Evolutionary conservation across 2,113 vertebrate genomes (phyloP).

Genomic region (Podilymbus podiceps): DNA sequence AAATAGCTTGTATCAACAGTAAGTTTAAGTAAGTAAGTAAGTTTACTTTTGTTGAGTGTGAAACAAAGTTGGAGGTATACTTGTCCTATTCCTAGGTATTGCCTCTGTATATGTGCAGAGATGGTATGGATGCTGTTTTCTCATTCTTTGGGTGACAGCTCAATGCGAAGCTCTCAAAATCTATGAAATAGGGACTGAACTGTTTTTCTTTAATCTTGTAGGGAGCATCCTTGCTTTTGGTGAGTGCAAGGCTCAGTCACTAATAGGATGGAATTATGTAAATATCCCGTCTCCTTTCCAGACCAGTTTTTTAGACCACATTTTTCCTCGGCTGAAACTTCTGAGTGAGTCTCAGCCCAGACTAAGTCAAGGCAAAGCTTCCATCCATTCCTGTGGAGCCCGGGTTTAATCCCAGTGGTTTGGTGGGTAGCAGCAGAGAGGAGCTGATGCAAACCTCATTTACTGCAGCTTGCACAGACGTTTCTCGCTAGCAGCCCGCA

Average conservation of each 20-base stretch:
- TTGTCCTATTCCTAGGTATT: neutral
- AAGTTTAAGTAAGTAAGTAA: neutral
- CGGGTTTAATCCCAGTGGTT: neutral
- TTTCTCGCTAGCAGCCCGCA: neutral
- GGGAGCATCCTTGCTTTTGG: neutral
- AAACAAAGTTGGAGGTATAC: neutral
- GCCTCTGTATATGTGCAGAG: neutral
- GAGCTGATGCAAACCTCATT: neutral
- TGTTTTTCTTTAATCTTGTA: neutral
- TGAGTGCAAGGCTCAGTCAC: neutral
- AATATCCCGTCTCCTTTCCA: neutral
- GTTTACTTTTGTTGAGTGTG: neutral
- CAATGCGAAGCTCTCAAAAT: neutral
- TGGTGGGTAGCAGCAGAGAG: neutral
- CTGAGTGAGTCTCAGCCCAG: neutral
- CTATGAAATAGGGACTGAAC: neutral
- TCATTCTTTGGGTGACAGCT: neutral
- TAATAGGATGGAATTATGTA: neutral
- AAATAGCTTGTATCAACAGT: neutral
- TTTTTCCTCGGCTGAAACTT: neutral
- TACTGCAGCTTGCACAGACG: neutral
- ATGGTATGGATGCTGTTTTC: neutral
- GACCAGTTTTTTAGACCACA: neutral
- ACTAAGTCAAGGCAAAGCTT: neutral
- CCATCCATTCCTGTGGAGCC: neutral